These are phyloP conservation scores for Notodonta dromedarius DNA, from an alignment of 2,888 invertebrate genomes.

Conservation along the genomic window DNA sequence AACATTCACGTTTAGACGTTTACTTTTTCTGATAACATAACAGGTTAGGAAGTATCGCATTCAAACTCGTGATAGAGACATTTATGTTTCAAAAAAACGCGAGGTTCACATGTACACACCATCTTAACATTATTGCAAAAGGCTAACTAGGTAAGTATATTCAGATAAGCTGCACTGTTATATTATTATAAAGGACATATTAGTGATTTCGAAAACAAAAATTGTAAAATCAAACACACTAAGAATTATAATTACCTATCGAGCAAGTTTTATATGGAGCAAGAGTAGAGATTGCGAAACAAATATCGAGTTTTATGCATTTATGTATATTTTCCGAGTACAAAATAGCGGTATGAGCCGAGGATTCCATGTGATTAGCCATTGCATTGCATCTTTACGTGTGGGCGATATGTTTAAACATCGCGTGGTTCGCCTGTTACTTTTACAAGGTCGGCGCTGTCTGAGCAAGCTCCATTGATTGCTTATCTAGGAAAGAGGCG, in stretches of 20 bases:
- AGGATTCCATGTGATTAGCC: not conserved
- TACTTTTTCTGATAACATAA: not conserved
- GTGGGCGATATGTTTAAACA: not conserved
- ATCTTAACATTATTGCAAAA: no score
- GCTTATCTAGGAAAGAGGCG: slow-evolving; percentile 21
- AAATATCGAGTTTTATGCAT: no score
- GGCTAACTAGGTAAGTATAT: no score
- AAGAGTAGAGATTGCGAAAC: no score
- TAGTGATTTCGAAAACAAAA: no score
- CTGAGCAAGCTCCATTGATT: slow-evolving; percentile 29
- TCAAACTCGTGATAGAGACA: no score
- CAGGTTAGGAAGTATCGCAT: not conserved
- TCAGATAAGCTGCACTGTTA: not conserved
- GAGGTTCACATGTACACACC: no score
- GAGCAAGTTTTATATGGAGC: no score
- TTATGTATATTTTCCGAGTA: not conserved
- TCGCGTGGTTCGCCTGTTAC: slow-evolving; percentile 27
- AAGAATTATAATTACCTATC: no score
- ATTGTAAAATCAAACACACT: no score
- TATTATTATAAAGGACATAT: no score
- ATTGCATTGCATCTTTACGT: not conserved
- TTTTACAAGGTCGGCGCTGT: slow-evolving; percentile 31
- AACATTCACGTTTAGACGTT: not conserved
- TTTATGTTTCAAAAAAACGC: not conserved
- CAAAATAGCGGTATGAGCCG: not conserved